Evolutionary conservation across 1,140 invertebrate species (phyloP), one percentile per base, ranked within the genome.

Genomic region (Calycopis cecrops): DNA sequence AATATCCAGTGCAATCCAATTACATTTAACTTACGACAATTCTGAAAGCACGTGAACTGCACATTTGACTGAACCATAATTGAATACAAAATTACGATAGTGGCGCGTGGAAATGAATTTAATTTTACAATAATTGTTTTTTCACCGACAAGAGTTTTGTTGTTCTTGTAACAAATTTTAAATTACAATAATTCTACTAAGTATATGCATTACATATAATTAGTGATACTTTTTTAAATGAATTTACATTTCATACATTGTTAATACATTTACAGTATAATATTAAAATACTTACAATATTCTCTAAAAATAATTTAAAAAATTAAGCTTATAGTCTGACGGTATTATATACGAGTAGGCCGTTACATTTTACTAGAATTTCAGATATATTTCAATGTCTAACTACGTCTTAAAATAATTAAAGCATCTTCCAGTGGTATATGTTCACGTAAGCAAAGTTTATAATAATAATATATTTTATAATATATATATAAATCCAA

Each of bases 121-220:
- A 58, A 42, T 62, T 60, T 59, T 33, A 35, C 52, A 49, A 62
- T 57, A 61, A 59, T n/a, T 47, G 52, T 59, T 56, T 65, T 57
- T 42, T 38, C 28, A 35, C 49, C 17, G 55, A 58, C 40, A 55
- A 55, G 50, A 16, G 51, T 59, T 50, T 59, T 10, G 11, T 4
- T 4, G 37, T 48, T 55, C 42, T 4, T 44, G 9, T 44, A 44
- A 44, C 37, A 42, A 52, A 33, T 18, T 18, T 12, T 17, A 12
- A 21, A 44, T 44, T 11, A 50, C 42, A 21, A n/a, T 40, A 21
- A 38, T 48, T 55, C 38, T 49, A 35, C 35, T 35, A n/a, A 9
- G 9, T 34, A 16, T 40, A 21, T 18, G 21, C 18, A 35, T n/a
- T 34, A 40, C 10, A 48, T 14, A 35, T 16, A 10, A 48, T 14